Evolutionary conservation across 2,797 vertebrate species (phyloP).

Genomic region (Anguilla pacifica): DNA sequence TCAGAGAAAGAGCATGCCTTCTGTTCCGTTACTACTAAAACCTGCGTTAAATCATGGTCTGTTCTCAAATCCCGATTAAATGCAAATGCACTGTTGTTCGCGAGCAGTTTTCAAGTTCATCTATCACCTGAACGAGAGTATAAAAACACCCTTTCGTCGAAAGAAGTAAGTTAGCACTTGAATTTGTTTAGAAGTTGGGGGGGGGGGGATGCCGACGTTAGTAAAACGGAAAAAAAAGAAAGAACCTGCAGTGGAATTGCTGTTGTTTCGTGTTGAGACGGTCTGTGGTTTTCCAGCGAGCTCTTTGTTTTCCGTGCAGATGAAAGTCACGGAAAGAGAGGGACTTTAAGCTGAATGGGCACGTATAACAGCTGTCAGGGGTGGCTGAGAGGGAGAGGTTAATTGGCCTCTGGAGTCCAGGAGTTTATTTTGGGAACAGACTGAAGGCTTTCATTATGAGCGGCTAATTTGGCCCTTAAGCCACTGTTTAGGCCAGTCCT

Average conservation of each 20-base stretch:
- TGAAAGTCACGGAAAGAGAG: neutral
- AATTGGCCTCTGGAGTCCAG: neutral
- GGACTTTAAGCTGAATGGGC: neutral
- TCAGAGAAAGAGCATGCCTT: neutral
- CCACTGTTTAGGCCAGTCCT: constrained; percentile 13
- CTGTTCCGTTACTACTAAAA: too few species aligned
- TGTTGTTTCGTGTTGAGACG: neutral
- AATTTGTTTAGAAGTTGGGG: too few species aligned
- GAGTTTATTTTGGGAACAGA: constrained; percentile 21
- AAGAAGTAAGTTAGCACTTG: neutral
- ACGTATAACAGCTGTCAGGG: neutral
- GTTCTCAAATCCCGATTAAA: neutral
- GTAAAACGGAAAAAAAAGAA: neutral
- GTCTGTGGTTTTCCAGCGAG: neutral
- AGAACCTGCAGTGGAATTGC: neutral
- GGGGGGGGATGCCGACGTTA: neutral
- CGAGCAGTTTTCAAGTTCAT: neutral
- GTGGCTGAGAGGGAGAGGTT: neutral
- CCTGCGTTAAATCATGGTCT: neutral
- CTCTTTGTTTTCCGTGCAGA: neutral
- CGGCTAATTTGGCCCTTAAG: constrained; percentile 25
- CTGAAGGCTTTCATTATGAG: constrained; percentile 18
- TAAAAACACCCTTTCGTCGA: neutral
- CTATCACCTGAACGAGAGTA: neutral
- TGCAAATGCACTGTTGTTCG: neutral